Evolutionary conservation across 2,113 vertebrate genomes (phyloP), one percentile per base, ranked within the genome.

Genomic region (Turnix velox): DNA sequence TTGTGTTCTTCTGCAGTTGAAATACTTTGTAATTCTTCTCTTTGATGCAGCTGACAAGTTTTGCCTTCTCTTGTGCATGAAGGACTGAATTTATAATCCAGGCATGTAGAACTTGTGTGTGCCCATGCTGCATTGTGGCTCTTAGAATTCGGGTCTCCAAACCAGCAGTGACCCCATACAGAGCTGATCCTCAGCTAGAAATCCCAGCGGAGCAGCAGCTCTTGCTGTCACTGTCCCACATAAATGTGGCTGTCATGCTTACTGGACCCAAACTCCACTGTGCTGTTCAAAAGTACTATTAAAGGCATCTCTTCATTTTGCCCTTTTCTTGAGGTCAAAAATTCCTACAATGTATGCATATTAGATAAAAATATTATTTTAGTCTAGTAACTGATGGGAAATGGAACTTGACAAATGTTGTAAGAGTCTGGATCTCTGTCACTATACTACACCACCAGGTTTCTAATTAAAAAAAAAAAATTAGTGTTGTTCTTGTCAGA

Each of bases 91-190:
- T 75, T 74, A 6, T 75, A 65, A 30, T 17, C 27, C 22, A n/a
- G 28, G 23, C 48, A 43, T 24, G 55, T 14, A 69, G 62, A 75
- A 51, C 35, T 24, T 55, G 14, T 10, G 4, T 37, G 33, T 79
- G 39, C 23, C 39, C 27, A 22, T 0, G 1, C 33, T 51, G 22
- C 1, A 1, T 45, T 1, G 2, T 43, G 25, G 22, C 2, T 4
- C 27, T 68, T 31, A 25, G 33, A 67, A n/a, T 52, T 67, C 8
- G 33, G 48, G 31, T 52, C 27, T 82, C 43, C 68, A 58, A 73
- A 48, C 43, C 23, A 57, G 10, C 65, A 33, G 6, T 54, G 49
- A 15, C 39, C 13, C 15, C 17, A 18, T 11, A 18, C 18, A 42
- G 33, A 65, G 45, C 48, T 75, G n/a, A 31, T 71, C 33, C 40